phyloP scores from a whole-genome alignment of 2,888 invertebrate species.

The Agonopterix alstromeriana region DNA sequence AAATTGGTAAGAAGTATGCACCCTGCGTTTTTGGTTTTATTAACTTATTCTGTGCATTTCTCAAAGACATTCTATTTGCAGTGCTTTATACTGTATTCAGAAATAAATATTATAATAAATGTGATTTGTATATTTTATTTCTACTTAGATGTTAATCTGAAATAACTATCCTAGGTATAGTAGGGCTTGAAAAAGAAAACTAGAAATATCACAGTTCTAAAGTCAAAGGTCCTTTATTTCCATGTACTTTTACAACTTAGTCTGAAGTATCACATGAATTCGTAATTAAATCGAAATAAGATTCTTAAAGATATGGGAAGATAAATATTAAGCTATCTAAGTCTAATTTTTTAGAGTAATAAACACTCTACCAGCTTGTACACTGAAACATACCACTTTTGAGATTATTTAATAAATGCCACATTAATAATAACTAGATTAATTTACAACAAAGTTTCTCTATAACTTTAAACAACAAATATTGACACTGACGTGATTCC shows the following conservation, averaged over 20 bases:
- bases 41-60: no score
- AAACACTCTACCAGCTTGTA: slow-evolving; percentile 40
- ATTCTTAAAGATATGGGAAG: slow-evolving; percentile 34
- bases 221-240: slow-evolving; percentile 54
- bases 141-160: no score
- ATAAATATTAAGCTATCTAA: slow-evolving; percentile 51
- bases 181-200: no score
- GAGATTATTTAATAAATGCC: slow-evolving; percentile 52
- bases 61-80: no score
- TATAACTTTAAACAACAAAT: not conserved
- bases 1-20: no score
- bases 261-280: slow-evolving; percentile 66
- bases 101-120: no score
- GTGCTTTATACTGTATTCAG: no score
- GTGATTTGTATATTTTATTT: no score
- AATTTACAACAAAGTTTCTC: slow-evolving; percentile 12
- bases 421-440: slow-evolving; percentile 7
- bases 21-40: no score
- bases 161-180: no score
- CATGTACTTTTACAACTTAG: slow-evolving; percentile 61
- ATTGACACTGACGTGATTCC: not conserved
- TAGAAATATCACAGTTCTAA: slow-evolving; percentile 15
- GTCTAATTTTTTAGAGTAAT: slow-evolving; percentile 24
- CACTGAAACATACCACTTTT: slow-evolving; percentile 26
- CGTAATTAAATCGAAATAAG: slow-evolving; percentile 41